A percentile compares a stretch with the other conserved stretches of the same genome.
phyloP scores from a whole-genome alignment of 2,888 invertebrate genomes.

The Pelosia muscerda region DNA sequence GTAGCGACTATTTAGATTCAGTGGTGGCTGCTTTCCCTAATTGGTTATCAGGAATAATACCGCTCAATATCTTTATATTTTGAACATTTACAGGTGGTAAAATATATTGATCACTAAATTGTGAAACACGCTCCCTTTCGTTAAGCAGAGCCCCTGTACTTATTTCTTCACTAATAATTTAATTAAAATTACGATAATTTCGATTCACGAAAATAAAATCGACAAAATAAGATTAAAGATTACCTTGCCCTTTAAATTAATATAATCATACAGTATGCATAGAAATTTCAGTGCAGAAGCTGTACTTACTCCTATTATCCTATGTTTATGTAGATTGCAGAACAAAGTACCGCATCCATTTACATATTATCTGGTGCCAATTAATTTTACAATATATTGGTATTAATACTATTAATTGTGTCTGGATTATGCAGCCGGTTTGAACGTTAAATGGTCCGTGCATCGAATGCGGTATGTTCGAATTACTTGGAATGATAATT shows the following conservation, averaged over 20 bases:
- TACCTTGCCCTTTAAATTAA: constrained; percentile 13
- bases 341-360: constrained; percentile 67
- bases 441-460: constrained; percentile 54
- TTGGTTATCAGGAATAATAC: too few relatives aligned
- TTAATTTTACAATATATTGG: constrained; percentile 77
- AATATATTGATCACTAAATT: not conserved
- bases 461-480: constrained; percentile 15
- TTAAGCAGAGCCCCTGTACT: not conserved
- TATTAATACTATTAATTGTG: constrained; percentile 71
- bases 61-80: not conserved
- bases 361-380: constrained; percentile 76
- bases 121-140: too few relatives aligned
- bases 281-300: constrained; percentile 26
- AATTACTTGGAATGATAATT: not conserved
- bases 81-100: not conserved
- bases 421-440: constrained; percentile 56
- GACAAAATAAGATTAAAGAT: constrained; percentile 6
- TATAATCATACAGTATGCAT: constrained; percentile 20
- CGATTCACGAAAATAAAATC: not conserved
- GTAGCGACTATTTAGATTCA: not conserved
- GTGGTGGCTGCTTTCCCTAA: too few relatives aligned
- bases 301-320: constrained; percentile 30
- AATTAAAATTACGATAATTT: not conserved
- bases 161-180: not conserved
- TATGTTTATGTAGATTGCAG: constrained; percentile 47